Evolutionary conservation across 2,888 invertebrate species (phyloP).

Genomic region (Prosopocoilus inquinatus): DNA sequence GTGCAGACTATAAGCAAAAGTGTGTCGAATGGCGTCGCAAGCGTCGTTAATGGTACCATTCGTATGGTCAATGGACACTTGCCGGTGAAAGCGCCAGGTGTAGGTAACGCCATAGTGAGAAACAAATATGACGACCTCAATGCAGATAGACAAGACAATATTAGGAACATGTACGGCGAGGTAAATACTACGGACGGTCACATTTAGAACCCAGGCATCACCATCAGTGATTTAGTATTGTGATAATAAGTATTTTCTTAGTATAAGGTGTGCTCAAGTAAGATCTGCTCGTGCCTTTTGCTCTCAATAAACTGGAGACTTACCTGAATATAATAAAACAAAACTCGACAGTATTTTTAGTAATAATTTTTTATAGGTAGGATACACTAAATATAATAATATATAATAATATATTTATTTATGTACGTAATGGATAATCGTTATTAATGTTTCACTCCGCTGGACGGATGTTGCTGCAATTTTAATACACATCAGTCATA

Average conservation of each 20-base stretch:
- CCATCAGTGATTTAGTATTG: slow-evolving; percentile 10
- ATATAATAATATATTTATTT: neutral
- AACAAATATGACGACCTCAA: slow-evolving; percentile 34
- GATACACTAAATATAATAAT: slow-evolving; percentile 5
- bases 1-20: slow-evolving; percentile 45
- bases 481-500: neutral
- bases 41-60: slow-evolving; percentile 52
- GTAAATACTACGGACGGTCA: slow-evolving; percentile 44
- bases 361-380: neutral
- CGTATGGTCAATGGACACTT: slow-evolving; percentile 48
- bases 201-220: slow-evolving; percentile 31
- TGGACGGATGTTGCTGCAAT: slow-evolving; percentile 21
- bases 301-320: neutral
- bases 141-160: slow-evolving; percentile 33
- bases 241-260: slow-evolving; percentile 14
- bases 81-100: slow-evolving; percentile 26
- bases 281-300: slow-evolving; percentile 2
- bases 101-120: slow-evolving; percentile 23
- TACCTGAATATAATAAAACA: neutral
- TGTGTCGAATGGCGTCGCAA: slow-evolving; percentile 36
- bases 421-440: neutral
- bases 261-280: slow-evolving; percentile 10
- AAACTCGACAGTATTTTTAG: slow-evolving; percentile 2
- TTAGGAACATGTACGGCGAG: slow-evolving; percentile 39
- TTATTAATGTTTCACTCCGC: slow-evolving; percentile 20